Evolutionary conservation across 2,888 invertebrate genomes (phyloP), one percentile per base, ranked within the genome.

Genomic region (Pseudococcus longispinus): DNA sequence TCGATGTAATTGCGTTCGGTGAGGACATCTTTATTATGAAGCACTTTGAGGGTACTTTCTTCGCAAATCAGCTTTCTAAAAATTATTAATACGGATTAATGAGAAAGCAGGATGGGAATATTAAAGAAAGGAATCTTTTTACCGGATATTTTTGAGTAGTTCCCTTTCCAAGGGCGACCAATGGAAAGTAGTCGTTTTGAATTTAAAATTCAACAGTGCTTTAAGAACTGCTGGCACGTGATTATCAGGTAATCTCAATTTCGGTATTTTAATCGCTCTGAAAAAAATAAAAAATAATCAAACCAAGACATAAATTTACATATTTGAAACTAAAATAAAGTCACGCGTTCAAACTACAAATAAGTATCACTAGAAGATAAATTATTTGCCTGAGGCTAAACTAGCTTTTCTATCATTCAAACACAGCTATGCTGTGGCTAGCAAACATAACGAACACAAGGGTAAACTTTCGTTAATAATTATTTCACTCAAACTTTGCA

Each of bases 61-160:
- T 87, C 51, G 26, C 60, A 80, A 9, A 87, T 18, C 6, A 87
- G 46, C 55, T 60, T 80, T 29, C 87, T 87, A 26, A 42, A 42
- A n/a, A 80, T n/a, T n/a, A n/a, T n/a, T n/a, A 26, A 77, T 37
- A 37, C 6, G 1, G 20, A n/a, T 60, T 60, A 23, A 13, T 1
- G 23, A 60, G 8, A 15, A 60, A 8, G 23, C 5, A 60, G 60
- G n/a, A 11, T 23, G 11, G 15, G 23, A 60, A 11, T n/a, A 9
- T 0, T 20, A 6, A 2, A 23, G 23, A 6, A 18, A 60, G 9
- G 20, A 74, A 74, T 18, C 5, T 74, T 2, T n/a, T 80, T 42
- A 80, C 77, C 8, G n/a, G 6, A 80, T 20, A 29, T 80, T 42
- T 20, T 15, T 80, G 13, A 80, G 20, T 80, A 9, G 8, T 9